A percentile compares a stretch with the other conserved stretches of the same genome.
Conservation (phyloP, 2,113 vertebrate genomes). For the Mobula birostris region DNA sequence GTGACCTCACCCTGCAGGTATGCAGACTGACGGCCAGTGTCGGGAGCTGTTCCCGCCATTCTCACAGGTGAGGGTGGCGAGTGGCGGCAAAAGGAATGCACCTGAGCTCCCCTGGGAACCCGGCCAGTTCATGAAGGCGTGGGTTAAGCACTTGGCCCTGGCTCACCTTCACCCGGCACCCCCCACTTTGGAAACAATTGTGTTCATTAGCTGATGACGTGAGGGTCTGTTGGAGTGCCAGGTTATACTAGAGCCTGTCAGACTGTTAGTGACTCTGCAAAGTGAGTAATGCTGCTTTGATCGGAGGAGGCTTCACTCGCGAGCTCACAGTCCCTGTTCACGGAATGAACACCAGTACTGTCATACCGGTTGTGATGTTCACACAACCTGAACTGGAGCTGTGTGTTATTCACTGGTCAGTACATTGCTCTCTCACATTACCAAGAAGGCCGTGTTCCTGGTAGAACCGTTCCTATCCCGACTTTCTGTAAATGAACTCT, state of each 20-base stretch:
- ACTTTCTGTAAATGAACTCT: too few species aligned
- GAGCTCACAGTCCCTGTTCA: too few species aligned
- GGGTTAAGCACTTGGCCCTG: neutral
- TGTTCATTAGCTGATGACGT: neutral
- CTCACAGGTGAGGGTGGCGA: neutral
- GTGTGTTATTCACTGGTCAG: too few species aligned
- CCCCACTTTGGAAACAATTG: neutral
- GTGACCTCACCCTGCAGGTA: neutral
- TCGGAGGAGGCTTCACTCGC: too few species aligned
- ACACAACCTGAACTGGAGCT: too few species aligned
- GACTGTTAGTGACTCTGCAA: neutral
- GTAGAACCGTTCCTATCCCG: too few species aligned
- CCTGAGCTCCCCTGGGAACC: neutral
- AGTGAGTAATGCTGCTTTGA: too few species aligned
- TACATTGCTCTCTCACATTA: too few species aligned
- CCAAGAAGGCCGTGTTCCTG: too few species aligned
- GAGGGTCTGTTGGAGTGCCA: neutral
- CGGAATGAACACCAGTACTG: too few species aligned
- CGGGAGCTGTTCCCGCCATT: neutral
- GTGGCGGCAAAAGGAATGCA: neutral
- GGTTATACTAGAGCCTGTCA: neutral
- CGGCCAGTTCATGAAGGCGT: neutral
- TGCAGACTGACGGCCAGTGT: neutral
- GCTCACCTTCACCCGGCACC: neutral
- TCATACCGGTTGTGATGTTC: too few species aligned